Percentiles rank a stretch among this genome's conserved stretches.
These are phyloP conservation scores for Notarius quadriscutis DNA, from an alignment of 2,113 vertebrate species.

Conservation along the genomic window DNA sequence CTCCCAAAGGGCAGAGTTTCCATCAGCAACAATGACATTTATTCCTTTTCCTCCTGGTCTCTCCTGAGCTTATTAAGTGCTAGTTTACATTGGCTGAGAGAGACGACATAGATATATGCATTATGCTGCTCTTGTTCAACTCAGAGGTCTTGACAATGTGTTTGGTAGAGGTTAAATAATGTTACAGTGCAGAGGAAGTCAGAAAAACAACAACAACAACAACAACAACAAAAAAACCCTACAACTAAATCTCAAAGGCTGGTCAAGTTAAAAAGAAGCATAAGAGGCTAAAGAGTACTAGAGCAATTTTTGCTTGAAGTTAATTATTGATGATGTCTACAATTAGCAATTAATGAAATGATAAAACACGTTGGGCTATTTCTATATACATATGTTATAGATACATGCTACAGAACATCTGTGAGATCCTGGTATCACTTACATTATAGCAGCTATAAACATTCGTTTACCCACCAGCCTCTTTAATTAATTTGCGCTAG, in stretches of 20 bases:
- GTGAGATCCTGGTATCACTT: neutral
- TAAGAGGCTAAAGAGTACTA: neutral
- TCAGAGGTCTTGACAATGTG: neutral
- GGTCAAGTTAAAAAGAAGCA: neutral
- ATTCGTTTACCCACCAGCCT: neutral
- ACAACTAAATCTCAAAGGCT: neutral
- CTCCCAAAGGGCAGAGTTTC: conserved; percentile 49
- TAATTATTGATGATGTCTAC: neutral
- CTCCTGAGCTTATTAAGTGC: conserved; percentile 48
- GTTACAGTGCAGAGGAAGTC: neutral
- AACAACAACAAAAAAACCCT: neutral
- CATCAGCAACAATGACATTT: conserved; percentile 51
- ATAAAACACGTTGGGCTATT: neutral
- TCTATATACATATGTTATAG: neutral
- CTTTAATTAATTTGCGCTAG: neutral
- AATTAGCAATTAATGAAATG: neutral
- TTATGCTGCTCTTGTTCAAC: too few relatives aligned
- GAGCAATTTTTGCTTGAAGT: too few relatives aligned
- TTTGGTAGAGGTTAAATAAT: conserved; percentile 12
- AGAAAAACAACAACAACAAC: neutral
- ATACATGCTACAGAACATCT: neutral
- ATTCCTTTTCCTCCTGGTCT: conserved; percentile 42
- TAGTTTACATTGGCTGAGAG: conserved; percentile 23
- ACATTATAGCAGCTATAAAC: neutral
- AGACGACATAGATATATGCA: neutral